These are phyloP conservation scores for Gobionotothen gibberifrons DNA, from an alignment of 2,797 vertebrate genomes.

Conservation along the genomic window DNA sequence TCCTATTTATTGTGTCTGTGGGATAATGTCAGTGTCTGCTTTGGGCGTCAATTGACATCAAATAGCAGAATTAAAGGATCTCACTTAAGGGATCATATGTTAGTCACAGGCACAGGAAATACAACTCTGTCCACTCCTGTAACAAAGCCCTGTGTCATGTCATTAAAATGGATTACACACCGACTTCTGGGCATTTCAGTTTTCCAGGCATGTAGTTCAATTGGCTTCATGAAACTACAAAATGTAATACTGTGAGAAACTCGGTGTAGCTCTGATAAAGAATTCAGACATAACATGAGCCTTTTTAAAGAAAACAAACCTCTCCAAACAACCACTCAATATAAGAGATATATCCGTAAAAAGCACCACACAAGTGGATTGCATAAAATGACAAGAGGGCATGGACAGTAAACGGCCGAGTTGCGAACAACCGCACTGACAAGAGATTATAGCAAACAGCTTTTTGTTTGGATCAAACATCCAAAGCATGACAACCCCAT, in stretches of 20 bases:
- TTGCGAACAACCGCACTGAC: constrained; percentile 7
- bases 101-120: constrained; percentile 1
- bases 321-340: constrained; percentile 4
- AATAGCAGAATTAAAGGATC: constrained; percentile 9
- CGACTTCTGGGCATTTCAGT: neutral
- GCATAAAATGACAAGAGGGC: constrained; percentile 14
- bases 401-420: neutral
- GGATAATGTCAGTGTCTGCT: neutral
- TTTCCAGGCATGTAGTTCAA: neutral
- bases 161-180: neutral
- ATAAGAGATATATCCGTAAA: neutral
- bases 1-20: neutral
- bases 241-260: neutral
- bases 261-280: neutral
- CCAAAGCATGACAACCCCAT: constrained; percentile 49
- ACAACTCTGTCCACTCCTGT: neutral
- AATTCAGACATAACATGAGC: neutral
- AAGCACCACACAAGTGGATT: constrained; percentile 31
- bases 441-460: constrained; percentile 12
- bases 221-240: neutral
- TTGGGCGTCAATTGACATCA: neutral
- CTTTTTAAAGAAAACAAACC: neutral
- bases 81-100: constrained; percentile 1
- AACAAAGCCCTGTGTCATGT: neutral
- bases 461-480: constrained; percentile 51